phyloP scores from a whole-genome alignment of 1,140 invertebrate species.

The Ceratitis capitata region DNA sequence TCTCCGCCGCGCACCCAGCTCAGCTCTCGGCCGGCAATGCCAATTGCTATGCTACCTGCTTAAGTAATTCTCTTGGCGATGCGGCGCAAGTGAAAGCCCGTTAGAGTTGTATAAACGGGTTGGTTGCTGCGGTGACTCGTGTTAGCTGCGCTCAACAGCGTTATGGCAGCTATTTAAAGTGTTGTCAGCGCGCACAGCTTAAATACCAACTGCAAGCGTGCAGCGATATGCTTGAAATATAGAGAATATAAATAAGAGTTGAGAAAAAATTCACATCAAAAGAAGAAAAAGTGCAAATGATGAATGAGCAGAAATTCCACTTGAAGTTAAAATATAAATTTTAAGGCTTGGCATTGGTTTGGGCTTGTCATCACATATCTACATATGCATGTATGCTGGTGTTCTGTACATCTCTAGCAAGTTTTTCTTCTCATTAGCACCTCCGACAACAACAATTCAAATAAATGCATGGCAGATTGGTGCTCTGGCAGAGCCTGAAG shows the following conservation, averaged over 20 bases:
- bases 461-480: no score
- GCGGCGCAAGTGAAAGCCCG: slow-evolving; percentile 20
- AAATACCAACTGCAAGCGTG: neutral
- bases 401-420: neutral
- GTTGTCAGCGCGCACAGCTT: neutral
- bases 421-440: neutral
- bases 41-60: neutral
- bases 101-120: neutral
- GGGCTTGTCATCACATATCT: neutral
- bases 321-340: neutral
- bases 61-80: neutral
- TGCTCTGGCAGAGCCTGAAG: neutral
- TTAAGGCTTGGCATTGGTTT: neutral
- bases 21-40: no score
- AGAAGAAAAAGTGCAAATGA: no score
- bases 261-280: neutral
- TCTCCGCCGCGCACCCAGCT: neutral
- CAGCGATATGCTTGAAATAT: neutral
- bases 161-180: neutral
- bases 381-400: neutral
- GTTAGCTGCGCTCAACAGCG: neutral
- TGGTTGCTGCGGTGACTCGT: neutral
- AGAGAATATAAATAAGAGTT: neutral
- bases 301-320: neutral
- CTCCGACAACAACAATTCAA: neutral